Percentiles rank a stretch among this genome's conserved stretches.
These are phyloP conservation scores for Drosophila orena DNA, from an alignment of 1,140 invertebrate genomes.

Conservation along the genomic window DNA sequence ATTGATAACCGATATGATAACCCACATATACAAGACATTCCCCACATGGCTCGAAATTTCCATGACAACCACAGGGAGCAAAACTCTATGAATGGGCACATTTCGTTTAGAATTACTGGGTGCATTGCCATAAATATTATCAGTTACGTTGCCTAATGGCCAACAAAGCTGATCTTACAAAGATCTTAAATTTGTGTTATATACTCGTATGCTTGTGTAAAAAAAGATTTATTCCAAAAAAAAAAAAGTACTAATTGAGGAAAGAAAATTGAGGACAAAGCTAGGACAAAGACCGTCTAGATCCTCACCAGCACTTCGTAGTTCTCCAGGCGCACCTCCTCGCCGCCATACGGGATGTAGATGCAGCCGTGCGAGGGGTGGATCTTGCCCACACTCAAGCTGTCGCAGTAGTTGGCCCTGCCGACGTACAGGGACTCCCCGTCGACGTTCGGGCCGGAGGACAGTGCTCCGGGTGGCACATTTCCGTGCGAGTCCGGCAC, in stretches of 20 bases:
- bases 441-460: slow-evolving; percentile 86
- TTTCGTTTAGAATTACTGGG: neutral
- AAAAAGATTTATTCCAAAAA: neutral
- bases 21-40: slow-evolving; percentile 3
- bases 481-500: slow-evolving; percentile 85
- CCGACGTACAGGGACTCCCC: slow-evolving; percentile 89
- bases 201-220: neutral
- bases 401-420: slow-evolving; percentile 86
- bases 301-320: slow-evolving; percentile 86
- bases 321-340: slow-evolving; percentile 86
- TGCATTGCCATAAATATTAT: neutral
- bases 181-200: neutral
- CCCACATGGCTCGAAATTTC: neutral
- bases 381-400: slow-evolving; percentile 86
- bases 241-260: neutral
- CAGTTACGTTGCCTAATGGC: neutral
- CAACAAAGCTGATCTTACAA: neutral
- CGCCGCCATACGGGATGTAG: slow-evolving; percentile 88
- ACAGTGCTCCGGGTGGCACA: slow-evolving; percentile 86
- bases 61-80: neutral
- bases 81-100: neutral
- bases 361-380: slow-evolving; percentile 88
- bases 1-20: slow-evolving; percentile 32
- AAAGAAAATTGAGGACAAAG: too few species aligned
- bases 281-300: neutral